Base-by-base conservation (phyloP, 2,797 vertebrate species). In the Philypnodon macrostomus region DNA sequence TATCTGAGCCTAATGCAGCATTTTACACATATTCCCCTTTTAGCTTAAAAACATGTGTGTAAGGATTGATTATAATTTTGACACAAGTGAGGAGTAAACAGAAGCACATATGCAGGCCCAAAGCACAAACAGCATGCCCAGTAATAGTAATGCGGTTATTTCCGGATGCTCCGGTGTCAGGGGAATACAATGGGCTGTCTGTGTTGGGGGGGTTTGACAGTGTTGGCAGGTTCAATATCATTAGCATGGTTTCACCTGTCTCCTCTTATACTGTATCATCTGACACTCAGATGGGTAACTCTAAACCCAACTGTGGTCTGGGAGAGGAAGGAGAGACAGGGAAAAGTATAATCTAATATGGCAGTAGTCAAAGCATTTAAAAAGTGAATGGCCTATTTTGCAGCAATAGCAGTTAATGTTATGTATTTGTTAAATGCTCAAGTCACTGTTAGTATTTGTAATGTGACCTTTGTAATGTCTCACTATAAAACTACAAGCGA, bases 191-290 rank as follows among this genome's bases (percentile, higher is more conserved):
- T 65, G 47, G 48, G 54, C 49, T 8, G 37, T 34, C 38, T 63
- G 45, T 59, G 55, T 71, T 60, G 52, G 62, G 50, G n/a, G 42
- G 67, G 53, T 75, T 67, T 77, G 75, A 80, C 73, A 75, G 73
- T 50, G 61, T 70, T 78, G 78, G 66, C 66, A 65, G 67, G 60
- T 83, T 85, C 65, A 76, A 51, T 76, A 73, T 81, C 65, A 73
- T 83, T 82, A 80, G 66, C 53, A 31, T 54, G 47, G 56, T 57
- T 71, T 71, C 63, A 72, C 67, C 75, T 80, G 80, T 73, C 73
- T 77, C 33, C 58, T 67, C 32, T 11, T 66, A 56, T 67, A 61
- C 75, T 67, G 63, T 48, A 5, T 65, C 67, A 49, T 52, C 39
- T 53, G 30, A 49, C 42, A 59, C 52, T 57, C 47, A 26, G 55